A percentile compares a stretch with the other conserved stretches of the same genome.
phyloP scores from a whole-genome alignment of 2,797 vertebrate species.

The Cryptoprocta ferox region DNA sequence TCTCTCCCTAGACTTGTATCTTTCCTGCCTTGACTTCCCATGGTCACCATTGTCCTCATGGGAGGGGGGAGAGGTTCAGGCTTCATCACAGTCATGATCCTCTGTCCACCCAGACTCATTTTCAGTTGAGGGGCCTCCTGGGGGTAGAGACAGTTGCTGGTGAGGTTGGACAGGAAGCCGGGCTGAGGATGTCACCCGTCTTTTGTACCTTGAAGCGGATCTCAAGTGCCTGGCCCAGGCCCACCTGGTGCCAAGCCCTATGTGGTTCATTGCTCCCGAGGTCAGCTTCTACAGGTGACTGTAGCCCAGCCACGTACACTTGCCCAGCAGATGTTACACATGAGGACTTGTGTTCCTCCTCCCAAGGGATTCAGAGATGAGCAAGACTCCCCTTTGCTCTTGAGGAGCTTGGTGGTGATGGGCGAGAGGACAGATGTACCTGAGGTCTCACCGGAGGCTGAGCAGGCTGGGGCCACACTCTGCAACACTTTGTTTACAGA shows the following conservation, averaged over 20 bases:
- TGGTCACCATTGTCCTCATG: neutral
- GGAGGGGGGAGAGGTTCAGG: neutral
- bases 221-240: neutral
- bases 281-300: neutral
- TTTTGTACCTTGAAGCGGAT: neutral
- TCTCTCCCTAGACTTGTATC: too few species aligned
- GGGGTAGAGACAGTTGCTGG: neutral
- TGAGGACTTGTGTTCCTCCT: neutral
- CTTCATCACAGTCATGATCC: neutral
- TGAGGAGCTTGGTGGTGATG: neutral
- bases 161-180: neutral
- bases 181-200: neutral
- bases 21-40: neutral
- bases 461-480: neutral
- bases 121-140: neutral
- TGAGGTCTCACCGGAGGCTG: neutral
- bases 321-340: neutral
- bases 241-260: fast-evolving
- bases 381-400: neutral
- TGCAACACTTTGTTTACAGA: neutral
- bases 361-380: neutral
- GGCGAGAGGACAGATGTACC: neutral
- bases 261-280: too few species aligned
- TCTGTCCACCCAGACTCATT: neutral
- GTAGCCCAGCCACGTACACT: neutral